Conservation (phyloP, 2,113 vertebrate species). For the Fregetta grallaria region DNA sequence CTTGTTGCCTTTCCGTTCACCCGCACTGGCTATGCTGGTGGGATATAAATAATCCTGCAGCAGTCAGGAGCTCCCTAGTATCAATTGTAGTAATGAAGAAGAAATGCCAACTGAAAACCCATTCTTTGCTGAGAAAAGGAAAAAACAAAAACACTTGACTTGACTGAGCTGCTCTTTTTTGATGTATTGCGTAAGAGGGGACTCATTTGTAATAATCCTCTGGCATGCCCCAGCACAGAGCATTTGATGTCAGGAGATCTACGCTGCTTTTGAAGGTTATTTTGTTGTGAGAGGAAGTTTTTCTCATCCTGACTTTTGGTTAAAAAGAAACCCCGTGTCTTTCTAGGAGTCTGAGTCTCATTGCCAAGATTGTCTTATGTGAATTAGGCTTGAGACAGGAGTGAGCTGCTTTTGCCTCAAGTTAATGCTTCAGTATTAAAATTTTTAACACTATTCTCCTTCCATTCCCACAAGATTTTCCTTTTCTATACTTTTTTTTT, state of each 20-base stretch:
- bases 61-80: neutral
- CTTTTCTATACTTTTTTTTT: neutral
- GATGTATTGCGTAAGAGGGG: neutral
- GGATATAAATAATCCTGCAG: neutral
- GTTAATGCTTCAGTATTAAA: neutral
- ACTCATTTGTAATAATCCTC: neutral
- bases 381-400: neutral
- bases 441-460: neutral
- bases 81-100: neutral
- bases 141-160: neutral
- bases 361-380: neutral
- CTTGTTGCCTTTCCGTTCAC: neutral
- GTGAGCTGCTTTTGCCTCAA: neutral
- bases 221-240: neutral
- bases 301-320: neutral
- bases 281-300: neutral
- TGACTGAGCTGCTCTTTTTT: neutral
- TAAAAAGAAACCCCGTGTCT: neutral
- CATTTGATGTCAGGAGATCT: neutral
- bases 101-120: neutral
- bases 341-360: neutral
- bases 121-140: neutral
- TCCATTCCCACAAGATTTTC: neutral
- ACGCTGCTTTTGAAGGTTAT: neutral
- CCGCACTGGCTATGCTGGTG: neutral